Evolutionary conservation across 2,797 vertebrate species (phyloP).

Genomic region (Sebastes variabilis): DNA sequence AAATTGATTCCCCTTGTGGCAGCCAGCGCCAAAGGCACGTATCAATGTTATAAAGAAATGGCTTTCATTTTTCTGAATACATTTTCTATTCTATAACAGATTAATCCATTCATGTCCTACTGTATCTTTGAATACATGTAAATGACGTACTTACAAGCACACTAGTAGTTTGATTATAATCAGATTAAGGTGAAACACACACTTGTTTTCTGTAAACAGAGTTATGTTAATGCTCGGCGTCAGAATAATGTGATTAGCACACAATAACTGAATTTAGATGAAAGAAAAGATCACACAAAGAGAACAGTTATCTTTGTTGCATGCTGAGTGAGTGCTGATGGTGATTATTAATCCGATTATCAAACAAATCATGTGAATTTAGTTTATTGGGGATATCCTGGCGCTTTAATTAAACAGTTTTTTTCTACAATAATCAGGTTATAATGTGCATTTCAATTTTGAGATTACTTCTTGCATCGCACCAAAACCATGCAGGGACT

Average conservation of each 20-base stretch:
- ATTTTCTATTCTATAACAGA: slow-evolving; percentile 10
- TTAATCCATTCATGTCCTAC: background rate
- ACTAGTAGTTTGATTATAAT: background rate
- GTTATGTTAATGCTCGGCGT: background rate
- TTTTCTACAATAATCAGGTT: background rate
- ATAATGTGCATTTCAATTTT: background rate
- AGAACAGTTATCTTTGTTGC: background rate
- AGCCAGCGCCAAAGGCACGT: slow-evolving; percentile 5
- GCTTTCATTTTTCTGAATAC: background rate
- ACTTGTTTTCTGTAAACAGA: background rate
- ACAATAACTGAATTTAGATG: background rate
- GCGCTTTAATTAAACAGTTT: background rate
- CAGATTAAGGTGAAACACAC: background rate
- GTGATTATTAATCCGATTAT: background rate
- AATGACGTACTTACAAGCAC: background rate
- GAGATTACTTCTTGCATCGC: background rate
- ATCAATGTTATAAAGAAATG: slow-evolving; percentile 22
- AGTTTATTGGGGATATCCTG: background rate
- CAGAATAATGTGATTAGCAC: background rate
- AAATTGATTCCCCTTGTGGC: slow-evolving; percentile 39
- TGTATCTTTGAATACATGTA: background rate
- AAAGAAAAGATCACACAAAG: background rate
- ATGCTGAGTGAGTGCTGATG: background rate
- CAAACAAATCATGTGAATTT: background rate
- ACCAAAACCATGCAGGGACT: background rate